Conservation (phyloP, 2,888 invertebrate species). For the Acrobasis suavella region DNA sequence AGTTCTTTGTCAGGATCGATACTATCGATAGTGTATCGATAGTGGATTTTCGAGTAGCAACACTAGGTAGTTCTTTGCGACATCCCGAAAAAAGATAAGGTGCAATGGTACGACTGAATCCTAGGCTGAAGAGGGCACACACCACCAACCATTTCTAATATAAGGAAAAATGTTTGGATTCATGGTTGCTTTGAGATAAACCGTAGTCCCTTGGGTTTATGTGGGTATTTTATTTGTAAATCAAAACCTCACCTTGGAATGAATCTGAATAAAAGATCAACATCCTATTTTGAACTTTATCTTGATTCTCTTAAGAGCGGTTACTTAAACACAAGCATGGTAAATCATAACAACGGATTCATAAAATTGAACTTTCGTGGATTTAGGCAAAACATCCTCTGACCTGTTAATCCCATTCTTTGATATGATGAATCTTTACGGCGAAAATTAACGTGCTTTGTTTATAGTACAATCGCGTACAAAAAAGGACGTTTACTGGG, state of each 20-base stretch:
- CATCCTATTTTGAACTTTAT: background rate
- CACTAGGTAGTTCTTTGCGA: too few relatives aligned
- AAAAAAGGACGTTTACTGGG: background rate
- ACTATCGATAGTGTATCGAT: too few relatives aligned
- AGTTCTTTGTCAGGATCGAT: too few relatives aligned
- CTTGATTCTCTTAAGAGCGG: background rate
- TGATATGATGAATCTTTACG: slow-evolving; percentile 20
- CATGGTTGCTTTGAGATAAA: too few relatives aligned
- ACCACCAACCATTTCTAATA: too few relatives aligned
- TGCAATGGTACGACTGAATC: too few relatives aligned
- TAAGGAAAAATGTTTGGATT: too few relatives aligned
- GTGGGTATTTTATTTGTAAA: background rate
- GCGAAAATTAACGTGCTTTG: slow-evolving; percentile 13
- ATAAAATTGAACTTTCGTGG: slow-evolving; percentile 29
- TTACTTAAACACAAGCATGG: background rate
- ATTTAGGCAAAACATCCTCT: slow-evolving; percentile 47
- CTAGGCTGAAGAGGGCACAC: too few relatives aligned
- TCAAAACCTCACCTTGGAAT: background rate
- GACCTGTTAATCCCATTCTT: slow-evolving; percentile 58
- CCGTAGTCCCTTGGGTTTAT: background rate
- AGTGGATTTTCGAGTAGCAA: too few relatives aligned
- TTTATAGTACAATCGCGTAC: slow-evolving; percentile 23
- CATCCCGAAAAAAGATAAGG: too few relatives aligned
- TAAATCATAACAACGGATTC: slow-evolving; percentile 24
- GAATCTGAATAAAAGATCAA: background rate